These are phyloP conservation scores for Xestia ashworthii DNA, from an alignment of 2,888 invertebrate genomes.

Conservation along the genomic window DNA sequence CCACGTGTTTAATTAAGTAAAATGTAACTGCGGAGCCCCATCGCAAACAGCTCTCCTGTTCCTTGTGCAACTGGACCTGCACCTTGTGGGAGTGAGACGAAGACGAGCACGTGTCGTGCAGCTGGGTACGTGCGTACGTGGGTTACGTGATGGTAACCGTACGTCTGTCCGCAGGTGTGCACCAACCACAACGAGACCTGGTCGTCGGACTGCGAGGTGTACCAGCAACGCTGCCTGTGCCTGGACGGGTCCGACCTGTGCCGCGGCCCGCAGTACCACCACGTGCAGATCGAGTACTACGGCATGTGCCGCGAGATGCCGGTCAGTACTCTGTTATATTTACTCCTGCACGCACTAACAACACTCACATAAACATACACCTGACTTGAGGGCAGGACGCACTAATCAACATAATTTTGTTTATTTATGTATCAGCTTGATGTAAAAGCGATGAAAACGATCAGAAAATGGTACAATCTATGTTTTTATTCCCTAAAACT, in stretches of 20 bases:
- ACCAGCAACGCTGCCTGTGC: slow-evolving; percentile 98
- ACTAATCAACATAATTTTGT: neutral
- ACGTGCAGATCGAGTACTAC: slow-evolving; percentile 98
- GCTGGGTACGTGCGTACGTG: neutral
- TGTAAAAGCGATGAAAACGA: neutral
- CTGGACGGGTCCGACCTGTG: slow-evolving; percentile 94
- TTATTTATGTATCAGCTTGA: neutral
- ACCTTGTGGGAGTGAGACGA: neutral
- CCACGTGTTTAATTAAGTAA: neutral
- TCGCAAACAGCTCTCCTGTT: neutral
- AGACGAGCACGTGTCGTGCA: neutral
- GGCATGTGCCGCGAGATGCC: slow-evolving; percentile 96
- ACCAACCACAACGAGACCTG: slow-evolving; percentile 99
- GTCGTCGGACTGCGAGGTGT: slow-evolving; percentile 98
- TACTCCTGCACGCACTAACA: neutral
- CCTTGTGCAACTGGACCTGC: neutral
- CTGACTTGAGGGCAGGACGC: neutral
- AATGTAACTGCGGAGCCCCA: neutral
- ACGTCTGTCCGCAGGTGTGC: slow-evolving; percentile 92
- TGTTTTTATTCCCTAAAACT: neutral
- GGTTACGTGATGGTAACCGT: neutral
- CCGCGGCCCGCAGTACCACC: slow-evolving; percentile 93
- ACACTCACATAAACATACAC: neutral
- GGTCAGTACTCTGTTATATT: slow-evolving; percentile 77
- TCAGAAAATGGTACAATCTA: neutral